Base-by-base conservation (phyloP, 2,888 invertebrate species). In the Erpobdella octoculata region DNA sequence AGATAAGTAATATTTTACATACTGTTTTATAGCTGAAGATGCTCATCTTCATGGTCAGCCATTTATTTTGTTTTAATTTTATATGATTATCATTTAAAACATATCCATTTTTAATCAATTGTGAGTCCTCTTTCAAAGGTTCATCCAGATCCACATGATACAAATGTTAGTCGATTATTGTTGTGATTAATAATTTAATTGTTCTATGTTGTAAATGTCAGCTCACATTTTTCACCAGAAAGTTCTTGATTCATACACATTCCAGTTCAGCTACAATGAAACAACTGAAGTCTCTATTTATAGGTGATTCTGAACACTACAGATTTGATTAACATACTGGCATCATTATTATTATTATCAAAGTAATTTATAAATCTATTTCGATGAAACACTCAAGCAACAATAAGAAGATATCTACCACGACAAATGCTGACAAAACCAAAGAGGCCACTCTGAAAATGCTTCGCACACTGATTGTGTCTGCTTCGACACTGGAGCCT, bases 391-490 rank as follows among this genome's bases (percentile, higher is more conserved):
- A 12, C 12, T n/a, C n/a, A 41, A 62, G 62, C 18, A 81, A 82
- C 73, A 76, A 79, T 62, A 76, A 80, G 75, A 80, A 80, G 73
- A 77, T 81, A 36, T 76, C 80, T 1, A 78, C 79, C 76, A 78
- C 78, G 25, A 76, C 79, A 70, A 73, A 78, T 33, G 78, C 78
- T 28, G 76, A 78, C 38, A 80, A 81, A 71, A 83, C 81, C 12
- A 81, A 81, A 75, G 82, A 80, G 74, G 81, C 83, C 6, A 84
- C 84, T 1, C 77, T 83, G 18, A 76, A 79, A 33, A 76, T 84
- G 61, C 75, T 84, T 58, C 77, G 84, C 37, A 83, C 53, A 33
- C 79, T 84, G 70, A 78, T 84, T 28, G 77, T 83, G 12, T 78
- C 83, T 21, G 81, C 81, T 12, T 81, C 83, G 75, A 80, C 80